Conservation (phyloP, 1,140 invertebrate genomes). For the Dryas iulia region DNA sequence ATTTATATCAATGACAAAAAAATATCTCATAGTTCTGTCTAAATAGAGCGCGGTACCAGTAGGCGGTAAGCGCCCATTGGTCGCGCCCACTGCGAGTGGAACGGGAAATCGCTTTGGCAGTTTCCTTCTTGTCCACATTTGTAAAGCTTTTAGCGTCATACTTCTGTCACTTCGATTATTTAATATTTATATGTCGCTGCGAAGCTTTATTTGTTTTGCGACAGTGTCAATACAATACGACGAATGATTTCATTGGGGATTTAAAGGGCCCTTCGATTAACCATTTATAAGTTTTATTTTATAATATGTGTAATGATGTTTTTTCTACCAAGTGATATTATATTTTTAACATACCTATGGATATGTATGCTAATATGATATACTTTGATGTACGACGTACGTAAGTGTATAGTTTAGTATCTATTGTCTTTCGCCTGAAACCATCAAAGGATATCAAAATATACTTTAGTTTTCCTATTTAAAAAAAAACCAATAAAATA, state of each 20-base stretch:
- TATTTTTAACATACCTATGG: too few relatives aligned
- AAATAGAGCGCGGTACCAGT: conserved; percentile 32
- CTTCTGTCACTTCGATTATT: conserved; percentile 56
- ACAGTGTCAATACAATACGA: conserved; percentile 35
- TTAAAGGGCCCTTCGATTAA: conserved; percentile 9
- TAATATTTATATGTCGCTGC: conserved; percentile 29
- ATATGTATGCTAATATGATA: too few relatives aligned
- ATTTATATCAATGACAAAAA: neutral
- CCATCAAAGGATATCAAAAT: too few relatives aligned
- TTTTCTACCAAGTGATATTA: too few relatives aligned
- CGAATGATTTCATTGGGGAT: conserved; percentile 54
- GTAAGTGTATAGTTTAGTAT: too few relatives aligned
- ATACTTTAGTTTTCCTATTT: too few relatives aligned
- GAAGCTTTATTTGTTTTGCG: conserved; percentile 40
- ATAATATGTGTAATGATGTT: neutral
- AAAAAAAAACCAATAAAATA: neutral
- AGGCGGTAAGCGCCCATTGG: conserved; percentile 57
- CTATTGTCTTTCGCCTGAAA: too few relatives aligned
- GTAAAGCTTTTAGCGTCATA: conserved; percentile 72
- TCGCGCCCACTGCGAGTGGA: conserved; percentile 66
- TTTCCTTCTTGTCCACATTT: conserved; percentile 54
- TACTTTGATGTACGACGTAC: too few relatives aligned
- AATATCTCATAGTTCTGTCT: neutral
- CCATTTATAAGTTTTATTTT: neutral
- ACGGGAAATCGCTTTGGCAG: conserved; percentile 54